Conservation (phyloP, 2,888 invertebrate genomes). For the Drosophila robusta region DNA sequence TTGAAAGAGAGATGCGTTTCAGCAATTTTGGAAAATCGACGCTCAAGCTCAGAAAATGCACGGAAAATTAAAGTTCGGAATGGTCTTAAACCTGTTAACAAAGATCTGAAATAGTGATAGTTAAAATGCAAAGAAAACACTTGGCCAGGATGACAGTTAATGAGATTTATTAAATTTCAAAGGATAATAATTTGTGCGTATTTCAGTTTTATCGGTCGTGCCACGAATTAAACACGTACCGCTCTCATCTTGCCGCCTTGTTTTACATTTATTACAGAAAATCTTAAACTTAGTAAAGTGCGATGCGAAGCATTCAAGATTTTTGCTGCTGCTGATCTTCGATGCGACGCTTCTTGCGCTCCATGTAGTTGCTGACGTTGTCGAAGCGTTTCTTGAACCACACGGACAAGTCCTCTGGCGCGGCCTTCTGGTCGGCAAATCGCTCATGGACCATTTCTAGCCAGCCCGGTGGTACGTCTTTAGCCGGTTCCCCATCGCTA, state of each 20-base stretch:
- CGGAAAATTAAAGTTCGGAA: too few relatives aligned
- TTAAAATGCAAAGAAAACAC: too few relatives aligned
- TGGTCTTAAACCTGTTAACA: too few relatives aligned
- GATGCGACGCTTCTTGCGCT: conserved; percentile 90
- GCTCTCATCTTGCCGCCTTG: conserved; percentile 1
- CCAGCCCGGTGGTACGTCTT: conserved; percentile 60
- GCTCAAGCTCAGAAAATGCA: too few relatives aligned
- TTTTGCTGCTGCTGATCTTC: conserved; percentile 84
- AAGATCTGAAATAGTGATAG: too few relatives aligned
- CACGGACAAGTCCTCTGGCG: conserved; percentile 86
- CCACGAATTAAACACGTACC: conserved; percentile 10
- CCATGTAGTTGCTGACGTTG: conserved; percentile 92
- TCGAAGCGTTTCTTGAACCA: conserved; percentile 92
- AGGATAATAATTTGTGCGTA: conserved; percentile 3
- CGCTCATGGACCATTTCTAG: conserved; percentile 71
- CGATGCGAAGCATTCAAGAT: not conserved
- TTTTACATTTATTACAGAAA: conserved; percentile 14
- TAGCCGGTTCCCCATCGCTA: conserved; percentile 32
- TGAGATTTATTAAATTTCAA: not conserved
- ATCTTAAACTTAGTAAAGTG: conserved; percentile 18
- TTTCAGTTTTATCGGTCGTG: conserved; percentile 10
- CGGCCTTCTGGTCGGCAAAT: conserved; percentile 61
- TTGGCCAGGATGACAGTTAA: not conserved
- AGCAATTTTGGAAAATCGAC: too few relatives aligned
- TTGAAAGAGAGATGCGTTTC: too few relatives aligned